Conservation (phyloP, 2,113 vertebrate species). For the Xyrauchen texanus region DNA sequence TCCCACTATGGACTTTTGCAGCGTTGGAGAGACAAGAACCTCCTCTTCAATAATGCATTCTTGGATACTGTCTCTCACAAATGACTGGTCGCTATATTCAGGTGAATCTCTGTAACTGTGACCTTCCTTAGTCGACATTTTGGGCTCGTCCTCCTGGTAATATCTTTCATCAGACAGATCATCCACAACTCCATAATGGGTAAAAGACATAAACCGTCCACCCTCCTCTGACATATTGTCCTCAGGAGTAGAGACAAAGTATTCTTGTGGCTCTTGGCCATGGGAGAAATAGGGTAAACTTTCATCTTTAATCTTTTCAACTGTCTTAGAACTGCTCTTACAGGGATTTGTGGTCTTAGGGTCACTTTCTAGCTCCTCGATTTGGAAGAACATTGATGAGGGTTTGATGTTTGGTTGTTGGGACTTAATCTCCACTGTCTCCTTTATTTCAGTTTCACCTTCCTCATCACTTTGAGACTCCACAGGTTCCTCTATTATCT, state of each 20-base stretch:
- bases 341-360: conserved; percentile 51
- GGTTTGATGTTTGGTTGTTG: conserved; percentile 57
- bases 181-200: conserved; percentile 77
- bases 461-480: conserved; percentile 72
- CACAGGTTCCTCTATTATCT: conserved; percentile 86
- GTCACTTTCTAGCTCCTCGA: conserved; percentile 85
- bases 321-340: conserved; percentile 54
- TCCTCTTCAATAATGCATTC: conserved; percentile 83
- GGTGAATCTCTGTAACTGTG: conserved; percentile 54
- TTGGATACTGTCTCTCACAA: conserved; percentile 64
- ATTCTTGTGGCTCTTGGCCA: conserved; percentile 80
- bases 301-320: conserved; percentile 63
- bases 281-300: conserved; percentile 65
- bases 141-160: conserved; percentile 69
- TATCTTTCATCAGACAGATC: conserved; percentile 77
- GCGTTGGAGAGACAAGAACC: conserved; percentile 83
- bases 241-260: conserved; percentile 92
- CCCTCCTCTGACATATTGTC: conserved; percentile 78
- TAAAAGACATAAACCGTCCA: conserved; percentile 80
- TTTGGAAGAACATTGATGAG: conserved; percentile 80
- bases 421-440: conserved; percentile 56
- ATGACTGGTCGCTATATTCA: conserved; percentile 53
- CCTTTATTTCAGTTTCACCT: conserved; percentile 8
- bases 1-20: conserved; percentile 83
- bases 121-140: conserved; percentile 62